Base-by-base conservation (phyloP, 2,888 invertebrate genomes). In the Xestia c-nigrum region DNA sequence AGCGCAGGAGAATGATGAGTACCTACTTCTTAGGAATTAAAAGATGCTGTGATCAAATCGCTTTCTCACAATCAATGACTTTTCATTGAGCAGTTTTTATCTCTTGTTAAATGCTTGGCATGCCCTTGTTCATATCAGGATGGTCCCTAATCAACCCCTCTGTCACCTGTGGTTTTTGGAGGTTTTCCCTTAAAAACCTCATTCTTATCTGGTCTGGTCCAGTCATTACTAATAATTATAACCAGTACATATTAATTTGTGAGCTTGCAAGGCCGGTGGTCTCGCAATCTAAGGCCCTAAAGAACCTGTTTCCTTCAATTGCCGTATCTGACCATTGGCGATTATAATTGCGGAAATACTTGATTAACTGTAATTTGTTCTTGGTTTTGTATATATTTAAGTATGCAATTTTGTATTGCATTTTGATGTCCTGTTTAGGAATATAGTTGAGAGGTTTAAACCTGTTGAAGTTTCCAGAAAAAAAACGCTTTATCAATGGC, bases 251-350 rank as follows among this genome's bases (percentile, higher is more conserved):
- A 72, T 57, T 78, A 64, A 80, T 74, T 84, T 71, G 38, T 79
- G 57, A 79, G 38, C 67, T 63, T 73, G 63, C 16, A 67, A 47
- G 66, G 57, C 74, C 63, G 80, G 80, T 80, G 78, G 84, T 67
- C 84, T 70, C 43, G 57, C 55, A 67, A 80, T 78, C 85, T 84
- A 69, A 84, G 52, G 40, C 72, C 65, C 16, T 24, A 46, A 38
- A 72, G 69, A 85, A 85, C 85, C 75, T 52, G 85, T 80, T 80
- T 61, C 61, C 43, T 21, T 67, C 61, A 72, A 74, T 80, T 63
- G 59, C 68, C 50, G 73, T 81, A 66, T 72, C 75, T 70, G 81
- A 68, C 52, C 72, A 81, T 63, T 70, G 75, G 65, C 31, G 67
- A 80, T 82, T 80, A 85, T 75, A 66, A 72, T 43, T 57, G 61